Evolutionary conservation across 2,113 vertebrate species (phyloP).

Genomic region (Leucopsar rothschildi): DNA sequence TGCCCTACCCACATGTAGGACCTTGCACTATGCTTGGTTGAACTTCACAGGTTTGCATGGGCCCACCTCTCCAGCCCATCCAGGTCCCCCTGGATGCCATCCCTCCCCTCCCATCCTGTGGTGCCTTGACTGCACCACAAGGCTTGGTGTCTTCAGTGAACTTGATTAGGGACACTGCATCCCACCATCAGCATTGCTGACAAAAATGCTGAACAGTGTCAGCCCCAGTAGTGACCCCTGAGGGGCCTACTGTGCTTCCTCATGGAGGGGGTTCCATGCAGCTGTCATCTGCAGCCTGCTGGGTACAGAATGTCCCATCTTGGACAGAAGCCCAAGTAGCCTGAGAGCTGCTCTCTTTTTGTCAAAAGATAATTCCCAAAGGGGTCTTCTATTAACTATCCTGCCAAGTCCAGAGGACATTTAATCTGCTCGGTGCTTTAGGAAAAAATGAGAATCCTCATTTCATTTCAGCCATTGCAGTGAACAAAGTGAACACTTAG

Average conservation of each 20-base stretch:
- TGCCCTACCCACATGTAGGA: background rate
- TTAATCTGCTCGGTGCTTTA: background rate
- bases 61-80: background rate
- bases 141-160: background rate
- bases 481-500: background rate
- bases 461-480: background rate
- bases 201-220: background rate
- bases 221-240: background rate
- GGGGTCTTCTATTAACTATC: background rate
- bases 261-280: background rate
- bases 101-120: background rate
- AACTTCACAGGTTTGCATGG: background rate
- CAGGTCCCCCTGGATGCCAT: background rate
- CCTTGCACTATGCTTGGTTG: background rate
- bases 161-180: background rate
- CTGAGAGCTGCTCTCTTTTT: background rate
- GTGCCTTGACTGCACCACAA: accelerated
- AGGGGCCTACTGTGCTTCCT: background rate
- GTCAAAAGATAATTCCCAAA: background rate
- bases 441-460: background rate
- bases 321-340: background rate
- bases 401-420: background rate
- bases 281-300: background rate
- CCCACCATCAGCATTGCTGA: accelerated
- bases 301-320: background rate